Base-by-base conservation (phyloP, 2,113 vertebrate species). In the Sisor rabdophorus region DNA sequence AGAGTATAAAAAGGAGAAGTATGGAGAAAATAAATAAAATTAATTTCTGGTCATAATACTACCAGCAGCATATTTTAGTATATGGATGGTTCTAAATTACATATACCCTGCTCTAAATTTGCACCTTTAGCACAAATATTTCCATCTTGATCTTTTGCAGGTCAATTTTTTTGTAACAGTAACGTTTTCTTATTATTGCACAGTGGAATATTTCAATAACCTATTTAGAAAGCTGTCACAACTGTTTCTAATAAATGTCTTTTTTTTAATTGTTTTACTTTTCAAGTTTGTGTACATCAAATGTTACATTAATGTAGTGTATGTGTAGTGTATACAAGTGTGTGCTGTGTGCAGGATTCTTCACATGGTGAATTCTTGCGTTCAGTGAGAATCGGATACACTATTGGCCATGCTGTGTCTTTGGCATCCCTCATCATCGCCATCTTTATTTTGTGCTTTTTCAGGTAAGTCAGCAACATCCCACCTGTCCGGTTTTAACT, bases 361-460 rank as follows among this genome's bases (percentile, higher is more conserved):
- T 80, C 73, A 22, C 86, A 94, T 93, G 91, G 84, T 0, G 26
- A 88, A 0, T 98, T 98, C 85, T 95, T 91, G 1, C 75, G 55
- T 1, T 88, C 92, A 0, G 89, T 99, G 86, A 96, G 94, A 93
- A 95, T 93, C 0, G 94, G 95, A 52, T 99, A 98, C 90, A 98
- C 96, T 75, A 84, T 99, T 0, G 97, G 97, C 8, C 92, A 99
- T 84, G 93, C 93, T 13, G 82, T 98, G 4, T 99, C 97, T 0
- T 93, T 99, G 7, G 81, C 93, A 2, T 91, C 94, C 58, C 93
- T 99, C 60, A 93, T 93, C 0, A 81, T 89, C 0, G 95, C 96
- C 82, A 95, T 94, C 81, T 86, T 93, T 73, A 94, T 98, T 63
- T 84, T 99, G 71, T 94, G 91, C 75, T 81, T 95, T 70, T 96